These are phyloP conservation scores for Phylloscopus trochiloides DNA, from an alignment of 2,113 vertebrate genomes.

Conservation along the genomic window DNA sequence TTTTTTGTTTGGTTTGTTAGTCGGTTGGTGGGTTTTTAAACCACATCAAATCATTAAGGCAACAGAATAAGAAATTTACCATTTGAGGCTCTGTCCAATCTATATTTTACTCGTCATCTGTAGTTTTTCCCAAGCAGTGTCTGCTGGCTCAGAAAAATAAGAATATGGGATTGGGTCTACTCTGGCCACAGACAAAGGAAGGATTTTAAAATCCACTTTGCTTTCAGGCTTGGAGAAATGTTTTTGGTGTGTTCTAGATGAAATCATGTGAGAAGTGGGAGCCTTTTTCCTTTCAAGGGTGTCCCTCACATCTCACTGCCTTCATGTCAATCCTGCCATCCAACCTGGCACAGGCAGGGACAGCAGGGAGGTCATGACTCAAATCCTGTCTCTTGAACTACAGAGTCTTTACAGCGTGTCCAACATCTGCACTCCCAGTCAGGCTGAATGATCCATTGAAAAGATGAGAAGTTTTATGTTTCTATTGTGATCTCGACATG, in stretches of 20 bases:
- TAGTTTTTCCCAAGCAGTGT: background rate
- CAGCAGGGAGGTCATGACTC: rapidly evolving
- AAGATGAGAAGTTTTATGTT: background rate
- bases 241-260: background rate
- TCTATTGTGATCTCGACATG: background rate
- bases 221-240: background rate
- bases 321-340: background rate
- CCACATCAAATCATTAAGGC: background rate
- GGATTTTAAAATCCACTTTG: background rate
- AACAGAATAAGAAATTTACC: background rate
- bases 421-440: background rate
- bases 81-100: background rate
- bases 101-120: background rate
- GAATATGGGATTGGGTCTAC: background rate
- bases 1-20: background rate
- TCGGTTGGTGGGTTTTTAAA: background rate
- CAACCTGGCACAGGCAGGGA: background rate
- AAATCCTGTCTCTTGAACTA: background rate
- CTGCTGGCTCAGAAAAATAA: background rate
- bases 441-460: background rate
- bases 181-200: background rate
- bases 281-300: background rate
- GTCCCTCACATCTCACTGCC: background rate
- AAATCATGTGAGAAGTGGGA: background rate
- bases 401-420: background rate